Base-by-base conservation (phyloP, 2,113 vertebrate species). In the Neodontobutis hainanensis region DNA sequence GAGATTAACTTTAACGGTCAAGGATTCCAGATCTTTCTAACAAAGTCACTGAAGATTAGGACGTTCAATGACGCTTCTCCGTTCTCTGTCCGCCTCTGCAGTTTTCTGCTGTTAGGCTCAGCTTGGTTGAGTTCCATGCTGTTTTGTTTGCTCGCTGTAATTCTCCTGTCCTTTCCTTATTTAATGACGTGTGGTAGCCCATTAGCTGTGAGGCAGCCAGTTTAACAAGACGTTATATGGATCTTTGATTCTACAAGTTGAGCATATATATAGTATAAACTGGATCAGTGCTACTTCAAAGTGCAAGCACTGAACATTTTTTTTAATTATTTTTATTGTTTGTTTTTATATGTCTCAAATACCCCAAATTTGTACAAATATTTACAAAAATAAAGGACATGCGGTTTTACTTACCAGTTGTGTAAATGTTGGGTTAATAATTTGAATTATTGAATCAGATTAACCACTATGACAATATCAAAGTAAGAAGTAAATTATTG, bases 11-110 rank as follows among this genome's bases (percentile, higher is more conserved):
- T 80, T 63, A 89, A 75, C 78, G 80, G 90, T 91, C 85, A 89
- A 89, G 81, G 87, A 87, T 89, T 92, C 76, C 73, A 86, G 80
- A 89, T 88, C 85, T 88, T 88, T 89, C 81, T 71, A 76, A 81
- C 85, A 90, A 89, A 85, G 85, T 92, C 80, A 85, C 81, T 73
- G 83, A 69, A 85, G 85, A 88, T 88, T 87, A 87, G 48, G 61
- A 69, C 62, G 73, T 63, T 77, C 70, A 78, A 14, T 77, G 72
- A 58, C 72, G 62, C 72, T 61, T 68, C 14, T 44, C 73, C 69
- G 49, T 32, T 52, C 71, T 70, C 61, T 56, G 27, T 35, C 32
- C 68, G 32, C 58, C 57, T 19, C 52, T 60, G 46, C n/a, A 45
- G 46, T 68, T 80, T 56, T 62, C 46, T 59, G 50, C 58, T 44